Evolutionary conservation across 2,797 vertebrate species (phyloP).

Genomic region (Enteromius viviparus): DNA sequence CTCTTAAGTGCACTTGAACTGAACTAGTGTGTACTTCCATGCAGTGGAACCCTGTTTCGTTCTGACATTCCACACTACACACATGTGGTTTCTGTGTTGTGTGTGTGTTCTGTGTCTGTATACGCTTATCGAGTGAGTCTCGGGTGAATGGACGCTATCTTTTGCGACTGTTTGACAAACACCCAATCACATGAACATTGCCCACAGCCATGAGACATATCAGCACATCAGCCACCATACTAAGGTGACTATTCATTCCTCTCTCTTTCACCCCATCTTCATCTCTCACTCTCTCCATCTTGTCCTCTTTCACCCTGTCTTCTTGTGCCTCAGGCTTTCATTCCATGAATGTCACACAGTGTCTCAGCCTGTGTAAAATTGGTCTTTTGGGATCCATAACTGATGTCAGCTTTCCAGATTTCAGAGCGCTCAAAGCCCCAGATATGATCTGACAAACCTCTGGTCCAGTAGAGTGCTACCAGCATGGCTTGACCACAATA

Average conservation of each 20-base stretch:
- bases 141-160: conserved; percentile 80
- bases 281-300: conserved; percentile 46
- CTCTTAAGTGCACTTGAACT: neutral
- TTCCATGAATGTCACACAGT: conserved; percentile 82
- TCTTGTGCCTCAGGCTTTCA: conserved; percentile 54
- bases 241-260: conserved; percentile 77
- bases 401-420: conserved; percentile 72
- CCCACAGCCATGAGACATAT: conserved; percentile 69
- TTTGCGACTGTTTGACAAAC: conserved; percentile 80
- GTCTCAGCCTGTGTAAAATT: conserved; percentile 78
- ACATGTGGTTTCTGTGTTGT: conserved; percentile 15
- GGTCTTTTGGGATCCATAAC: conserved; percentile 75
- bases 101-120: conserved; percentile 15
- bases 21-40: neutral
- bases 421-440: conserved; percentile 64
- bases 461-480: neutral
- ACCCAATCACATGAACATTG: conserved; percentile 72
- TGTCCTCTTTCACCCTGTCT: conserved; percentile 41
- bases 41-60: neutral
- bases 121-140: conserved; percentile 43
- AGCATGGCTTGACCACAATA: conserved; percentile 1
- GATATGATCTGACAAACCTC: conserved; percentile 40
- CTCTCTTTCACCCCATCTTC: conserved; percentile 52
- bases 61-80: neutral
- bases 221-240: conserved; percentile 70